Conservation (phyloP, 2,113 vertebrate species). For the Nycticorax nycticorax region DNA sequence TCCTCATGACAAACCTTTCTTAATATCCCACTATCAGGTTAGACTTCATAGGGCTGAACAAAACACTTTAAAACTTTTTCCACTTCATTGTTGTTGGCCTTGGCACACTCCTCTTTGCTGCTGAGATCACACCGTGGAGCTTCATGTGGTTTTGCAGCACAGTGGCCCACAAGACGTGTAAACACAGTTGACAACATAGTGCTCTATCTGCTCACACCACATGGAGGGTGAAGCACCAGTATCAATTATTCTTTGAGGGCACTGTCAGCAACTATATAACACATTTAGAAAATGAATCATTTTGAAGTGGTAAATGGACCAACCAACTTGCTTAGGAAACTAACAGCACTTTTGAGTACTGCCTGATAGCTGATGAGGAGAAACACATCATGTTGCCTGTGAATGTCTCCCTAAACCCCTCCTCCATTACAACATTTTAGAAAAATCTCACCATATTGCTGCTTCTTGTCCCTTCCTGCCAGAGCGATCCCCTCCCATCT, state of each 20-base stretch:
- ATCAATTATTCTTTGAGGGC: not conserved
- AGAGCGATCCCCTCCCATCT: accelerated
- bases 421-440: not conserved
- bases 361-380: not conserved
- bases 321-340: not conserved
- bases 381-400: not conserved
- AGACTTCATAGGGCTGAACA: not conserved
- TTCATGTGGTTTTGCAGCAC: not conserved
- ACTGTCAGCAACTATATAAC: not conserved
- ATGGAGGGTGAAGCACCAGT: not conserved
- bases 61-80: not conserved
- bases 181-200: not conserved
- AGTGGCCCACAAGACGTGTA: not conserved
- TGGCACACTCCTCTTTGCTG: not conserved
- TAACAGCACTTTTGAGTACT: not conserved
- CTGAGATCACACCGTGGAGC: accelerated
- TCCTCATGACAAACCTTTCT: not conserved
- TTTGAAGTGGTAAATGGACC: not conserved
- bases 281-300: not conserved
- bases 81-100: not conserved
- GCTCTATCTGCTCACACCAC: not conserved
- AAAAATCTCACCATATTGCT: not conserved
- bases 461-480: not conserved
- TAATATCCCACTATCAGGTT: not conserved
- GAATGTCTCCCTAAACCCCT: not conserved